These are phyloP conservation scores for Aspidiotus rigidus DNA, from an alignment of 2,888 invertebrate species.

Conservation along the genomic window DNA sequence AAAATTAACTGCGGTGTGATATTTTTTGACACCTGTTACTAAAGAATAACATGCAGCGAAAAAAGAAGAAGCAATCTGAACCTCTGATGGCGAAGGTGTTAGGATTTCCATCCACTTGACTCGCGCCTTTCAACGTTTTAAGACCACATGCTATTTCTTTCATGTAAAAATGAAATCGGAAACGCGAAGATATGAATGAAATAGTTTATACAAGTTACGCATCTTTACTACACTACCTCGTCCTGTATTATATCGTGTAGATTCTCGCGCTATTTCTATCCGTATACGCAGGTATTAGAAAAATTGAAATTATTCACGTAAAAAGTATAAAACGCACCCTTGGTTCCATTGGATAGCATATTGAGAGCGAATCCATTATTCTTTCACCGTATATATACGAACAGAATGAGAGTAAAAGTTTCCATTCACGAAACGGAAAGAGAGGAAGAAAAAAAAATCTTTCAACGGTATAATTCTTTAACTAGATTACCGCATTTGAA, in stretches of 20 bases:
- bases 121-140: constrained; percentile 12
- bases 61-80: constrained; percentile 1
- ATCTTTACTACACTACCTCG: not conserved
- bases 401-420: not conserved
- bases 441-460: not conserved
- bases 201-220: not conserved
- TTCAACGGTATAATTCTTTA: not conserved
- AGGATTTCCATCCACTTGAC: constrained; percentile 29
- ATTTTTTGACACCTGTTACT: constrained; percentile 21
- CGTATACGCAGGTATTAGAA: not conserved
- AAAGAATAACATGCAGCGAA: not conserved
- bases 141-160: constrained; percentile 31
- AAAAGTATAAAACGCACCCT: too few species aligned
- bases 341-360: too few species aligned
- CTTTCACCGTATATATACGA: not conserved
- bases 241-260: too few species aligned
- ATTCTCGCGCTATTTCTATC: not conserved
- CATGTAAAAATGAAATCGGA: constrained; percentile 10
- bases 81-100: constrained; percentile 1
- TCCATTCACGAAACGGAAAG: not conserved
- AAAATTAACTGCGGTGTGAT: constrained; percentile 27
- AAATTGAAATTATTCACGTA: not conserved
- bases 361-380: too few species aligned
- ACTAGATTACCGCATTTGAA: constrained; percentile 17
- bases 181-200: constrained; percentile 13